Evolutionary conservation across 2,888 invertebrate species (phyloP).

Genomic region (Stenoptilia bipunctidactyla): DNA sequence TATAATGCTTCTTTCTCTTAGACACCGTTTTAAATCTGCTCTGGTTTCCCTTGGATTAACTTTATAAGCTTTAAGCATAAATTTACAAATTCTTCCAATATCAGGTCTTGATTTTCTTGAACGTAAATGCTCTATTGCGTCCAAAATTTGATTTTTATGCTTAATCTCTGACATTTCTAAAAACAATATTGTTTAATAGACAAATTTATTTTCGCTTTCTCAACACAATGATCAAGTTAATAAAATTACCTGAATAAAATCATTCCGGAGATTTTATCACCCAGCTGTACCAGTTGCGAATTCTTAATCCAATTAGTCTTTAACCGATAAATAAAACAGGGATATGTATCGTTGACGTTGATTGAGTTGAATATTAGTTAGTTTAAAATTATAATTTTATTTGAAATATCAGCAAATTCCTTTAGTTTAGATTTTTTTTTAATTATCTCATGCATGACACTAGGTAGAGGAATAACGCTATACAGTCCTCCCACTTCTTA

Average conservation of each 20-base stretch:
- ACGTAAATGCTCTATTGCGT: slow-evolving; percentile 87
- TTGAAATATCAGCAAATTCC: too few species aligned
- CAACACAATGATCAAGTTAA: slow-evolving; percentile 11
- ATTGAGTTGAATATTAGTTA: too few species aligned
- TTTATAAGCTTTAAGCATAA: slow-evolving; percentile 81
- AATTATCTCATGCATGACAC: too few species aligned
- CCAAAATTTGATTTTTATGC: slow-evolving; percentile 82
- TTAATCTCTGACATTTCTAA: slow-evolving; percentile 73
- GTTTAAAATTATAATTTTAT: too few species aligned
- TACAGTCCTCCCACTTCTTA: too few species aligned
- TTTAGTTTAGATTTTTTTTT: too few species aligned
- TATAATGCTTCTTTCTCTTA: slow-evolving; percentile 80
- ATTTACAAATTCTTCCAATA: slow-evolving; percentile 85
- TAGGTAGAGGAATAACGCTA: too few species aligned
- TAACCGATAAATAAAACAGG: too few species aligned
- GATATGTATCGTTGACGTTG: too few species aligned
- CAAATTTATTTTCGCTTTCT: neutral
- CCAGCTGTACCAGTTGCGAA: too few species aligned
- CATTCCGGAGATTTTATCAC: slow-evolving; percentile 57
- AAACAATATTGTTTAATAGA: slow-evolving; percentile 18
- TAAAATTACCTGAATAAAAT: slow-evolving; percentile 44
- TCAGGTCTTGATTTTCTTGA: slow-evolving; percentile 88
- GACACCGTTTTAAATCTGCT: slow-evolving; percentile 79
- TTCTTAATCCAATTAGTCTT: too few species aligned
- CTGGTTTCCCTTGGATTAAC: slow-evolving; percentile 78